Conservation (phyloP, 2,113 vertebrate genomes). For the Cepphus grylle region DNA sequence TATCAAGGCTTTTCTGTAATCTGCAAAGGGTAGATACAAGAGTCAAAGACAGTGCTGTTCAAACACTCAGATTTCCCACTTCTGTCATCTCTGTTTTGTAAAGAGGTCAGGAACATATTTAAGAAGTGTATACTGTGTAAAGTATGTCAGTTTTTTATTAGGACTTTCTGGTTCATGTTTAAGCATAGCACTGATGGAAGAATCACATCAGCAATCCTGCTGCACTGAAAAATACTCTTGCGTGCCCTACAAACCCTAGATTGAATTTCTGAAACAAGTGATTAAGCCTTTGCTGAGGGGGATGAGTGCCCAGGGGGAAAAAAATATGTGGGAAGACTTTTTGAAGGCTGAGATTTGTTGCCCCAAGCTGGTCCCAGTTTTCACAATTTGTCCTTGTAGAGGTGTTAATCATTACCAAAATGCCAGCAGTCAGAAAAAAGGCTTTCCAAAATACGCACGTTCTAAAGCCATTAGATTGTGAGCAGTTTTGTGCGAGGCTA, state of each 20-base stretch:
- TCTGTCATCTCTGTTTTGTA: neutral
- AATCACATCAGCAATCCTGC: neutral
- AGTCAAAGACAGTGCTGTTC: neutral
- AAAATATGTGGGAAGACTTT: neutral
- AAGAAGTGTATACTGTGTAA: neutral
- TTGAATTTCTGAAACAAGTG: neutral
- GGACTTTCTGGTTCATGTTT: neutral
- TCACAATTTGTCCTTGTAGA: neutral
- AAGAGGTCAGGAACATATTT: neutral
- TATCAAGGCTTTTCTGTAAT: neutral
- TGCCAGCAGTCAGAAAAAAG: neutral
- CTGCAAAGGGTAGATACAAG: neutral
- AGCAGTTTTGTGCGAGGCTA: neutral
- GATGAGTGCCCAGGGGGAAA: neutral
- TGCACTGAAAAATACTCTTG: neutral
- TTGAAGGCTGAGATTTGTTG: neutral
- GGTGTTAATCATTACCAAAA: conserved; percentile 33
- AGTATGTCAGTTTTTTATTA: neutral
- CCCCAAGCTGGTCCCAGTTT: neutral
- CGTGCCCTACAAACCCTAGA: neutral
- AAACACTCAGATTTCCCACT: neutral
- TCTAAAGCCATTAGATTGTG: neutral
- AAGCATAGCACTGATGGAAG: neutral
- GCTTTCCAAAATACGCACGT: accelerated
- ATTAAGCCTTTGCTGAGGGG: neutral